phyloP scores from a whole-genome alignment of 2,113 vertebrate genomes.

The Rhinolophus sinicus region DNA sequence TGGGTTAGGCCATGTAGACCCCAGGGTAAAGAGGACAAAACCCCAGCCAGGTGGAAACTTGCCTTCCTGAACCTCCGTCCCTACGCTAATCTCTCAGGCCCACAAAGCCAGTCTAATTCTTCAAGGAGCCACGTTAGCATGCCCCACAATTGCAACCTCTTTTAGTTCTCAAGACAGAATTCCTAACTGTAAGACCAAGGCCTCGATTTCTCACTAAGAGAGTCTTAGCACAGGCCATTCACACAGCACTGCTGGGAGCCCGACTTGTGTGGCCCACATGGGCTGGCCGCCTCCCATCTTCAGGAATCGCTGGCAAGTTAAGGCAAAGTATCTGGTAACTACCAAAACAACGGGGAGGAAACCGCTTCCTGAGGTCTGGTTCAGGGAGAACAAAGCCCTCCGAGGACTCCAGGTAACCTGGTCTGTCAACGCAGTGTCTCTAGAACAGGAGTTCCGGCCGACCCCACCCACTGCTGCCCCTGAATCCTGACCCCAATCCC shows the following conservation, averaged over 20 bases:
- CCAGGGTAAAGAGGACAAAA: background rate
- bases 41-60: accelerated
- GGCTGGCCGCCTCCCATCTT: background rate
- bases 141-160: background rate
- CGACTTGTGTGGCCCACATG: background rate
- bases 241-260: background rate
- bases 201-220: background rate
- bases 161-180: background rate
- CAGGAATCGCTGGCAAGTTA: background rate
- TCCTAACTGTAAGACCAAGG: background rate
- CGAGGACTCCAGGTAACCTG: background rate
- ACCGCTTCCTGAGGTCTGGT: background rate
- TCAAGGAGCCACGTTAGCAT: accelerated
- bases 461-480: background rate
- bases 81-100: accelerated
- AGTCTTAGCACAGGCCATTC: background rate
- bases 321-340: background rate
- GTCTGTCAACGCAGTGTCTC: background rate
- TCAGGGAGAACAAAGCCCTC: background rate
- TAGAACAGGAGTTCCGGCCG: background rate
- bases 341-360: background rate
- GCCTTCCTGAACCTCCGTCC: accelerated
- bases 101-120: accelerated
- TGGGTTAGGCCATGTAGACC: background rate
- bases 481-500: background rate